Percentiles rank a stretch among this genome's conserved stretches.
Evolutionary conservation across 2,113 vertebrate genomes (phyloP).

Genomic region (Sylvilagus bachmani): DNA sequence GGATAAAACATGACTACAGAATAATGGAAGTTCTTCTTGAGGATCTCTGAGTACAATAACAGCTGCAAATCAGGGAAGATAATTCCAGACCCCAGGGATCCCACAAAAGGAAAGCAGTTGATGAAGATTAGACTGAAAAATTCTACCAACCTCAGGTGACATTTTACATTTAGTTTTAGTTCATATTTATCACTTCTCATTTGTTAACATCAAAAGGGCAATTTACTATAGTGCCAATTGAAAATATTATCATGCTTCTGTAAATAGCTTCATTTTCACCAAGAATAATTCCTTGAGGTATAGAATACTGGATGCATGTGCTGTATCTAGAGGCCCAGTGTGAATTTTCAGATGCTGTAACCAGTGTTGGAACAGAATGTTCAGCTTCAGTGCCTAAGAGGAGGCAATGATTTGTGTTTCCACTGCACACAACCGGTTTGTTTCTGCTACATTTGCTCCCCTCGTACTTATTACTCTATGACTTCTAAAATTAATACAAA

Average conservation of each 20-base stretch:
- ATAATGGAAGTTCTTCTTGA: neutral
- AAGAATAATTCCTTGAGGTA: neutral
- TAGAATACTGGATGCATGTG: neutral
- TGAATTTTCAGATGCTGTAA: neutral
- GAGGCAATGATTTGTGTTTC: neutral
- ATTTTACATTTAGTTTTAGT: neutral
- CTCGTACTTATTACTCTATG: neutral
- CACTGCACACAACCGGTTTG: neutral
- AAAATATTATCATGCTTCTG: neutral
- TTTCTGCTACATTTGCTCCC: neutral
- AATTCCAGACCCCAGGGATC: neutral
- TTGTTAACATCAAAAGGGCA: neutral
- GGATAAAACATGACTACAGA: neutral
- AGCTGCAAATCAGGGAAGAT: neutral
- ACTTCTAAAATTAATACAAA: neutral
- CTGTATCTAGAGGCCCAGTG: neutral
- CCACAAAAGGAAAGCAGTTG: neutral
- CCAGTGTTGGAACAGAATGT: constrained; percentile 1
- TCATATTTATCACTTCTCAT: neutral
- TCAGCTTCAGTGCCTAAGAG: neutral
- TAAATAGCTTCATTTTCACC: constrained; percentile 13
- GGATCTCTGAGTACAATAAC: neutral
- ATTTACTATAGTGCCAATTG: neutral
- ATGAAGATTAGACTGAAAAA: neutral
- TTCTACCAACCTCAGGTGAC: neutral